A percentile compares a stretch with the other conserved stretches of the same genome.
Evolutionary conservation across 2,113 vertebrate genomes (phyloP).

Genomic region (Lonchura striata): DNA sequence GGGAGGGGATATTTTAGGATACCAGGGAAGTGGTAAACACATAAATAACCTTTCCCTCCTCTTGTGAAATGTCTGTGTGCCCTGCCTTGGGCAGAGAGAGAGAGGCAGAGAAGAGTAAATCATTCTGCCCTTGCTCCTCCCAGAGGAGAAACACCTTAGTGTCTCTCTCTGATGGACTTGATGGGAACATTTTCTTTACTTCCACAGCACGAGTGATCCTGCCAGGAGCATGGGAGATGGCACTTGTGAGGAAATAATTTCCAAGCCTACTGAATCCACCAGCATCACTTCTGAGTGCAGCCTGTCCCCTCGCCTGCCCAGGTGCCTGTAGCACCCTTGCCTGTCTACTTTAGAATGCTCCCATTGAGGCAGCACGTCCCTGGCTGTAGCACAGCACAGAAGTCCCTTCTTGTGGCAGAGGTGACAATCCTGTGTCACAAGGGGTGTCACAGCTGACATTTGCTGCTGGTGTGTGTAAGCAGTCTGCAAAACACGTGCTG

Average conservation of each 20-base stretch:
- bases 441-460: background rate
- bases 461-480: background rate
- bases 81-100: background rate
- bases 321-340: background rate
- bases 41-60: constrained; percentile 15
- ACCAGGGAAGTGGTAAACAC: background rate
- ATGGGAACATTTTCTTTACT: background rate
- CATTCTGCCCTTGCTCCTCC: background rate
- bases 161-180: background rate
- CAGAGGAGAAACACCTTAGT: background rate
- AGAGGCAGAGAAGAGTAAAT: background rate
- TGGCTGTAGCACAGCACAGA: background rate
- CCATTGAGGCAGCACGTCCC: fast-evolving
- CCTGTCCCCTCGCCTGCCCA: background rate
- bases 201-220: background rate
- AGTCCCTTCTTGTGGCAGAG: background rate
- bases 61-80: background rate
- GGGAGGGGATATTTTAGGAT: background rate
- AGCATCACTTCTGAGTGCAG: background rate
- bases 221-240: background rate
- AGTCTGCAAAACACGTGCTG: fast-evolving
- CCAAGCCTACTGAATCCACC: background rate
- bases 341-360: background rate
- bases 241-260: background rate
- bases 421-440: background rate